Percentiles rank a stretch among this genome's conserved stretches.
Conservation (phyloP, 2,797 vertebrate species). For the Margarornis squamiger region DNA sequence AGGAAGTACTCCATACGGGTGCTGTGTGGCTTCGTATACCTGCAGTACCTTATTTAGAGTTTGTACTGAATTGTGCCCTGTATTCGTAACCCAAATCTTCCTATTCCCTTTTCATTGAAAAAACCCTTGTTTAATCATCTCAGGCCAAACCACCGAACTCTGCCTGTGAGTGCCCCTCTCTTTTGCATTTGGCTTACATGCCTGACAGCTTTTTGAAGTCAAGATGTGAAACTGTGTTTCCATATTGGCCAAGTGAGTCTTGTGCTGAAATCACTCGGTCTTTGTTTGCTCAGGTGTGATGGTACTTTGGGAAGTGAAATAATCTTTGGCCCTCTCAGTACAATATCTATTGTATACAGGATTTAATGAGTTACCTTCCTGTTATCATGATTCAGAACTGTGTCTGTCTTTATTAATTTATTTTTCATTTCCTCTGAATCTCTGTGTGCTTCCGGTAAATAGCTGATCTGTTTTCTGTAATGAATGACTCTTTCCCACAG, state of each 20-base stretch:
- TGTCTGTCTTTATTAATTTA: not conserved
- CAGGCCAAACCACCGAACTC: not conserved
- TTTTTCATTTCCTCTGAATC: not conserved
- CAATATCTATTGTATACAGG: constrained; percentile 1
- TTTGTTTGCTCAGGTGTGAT: constrained; percentile 35
- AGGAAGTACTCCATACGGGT: not conserved
- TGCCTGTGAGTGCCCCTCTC: not conserved
- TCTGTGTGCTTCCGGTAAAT: not conserved
- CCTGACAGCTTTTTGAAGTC: not conserved
- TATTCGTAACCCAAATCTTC: not conserved
- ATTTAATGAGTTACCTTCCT: constrained; percentile 22
- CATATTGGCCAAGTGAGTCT: not conserved
- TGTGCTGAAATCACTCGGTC: not conserved
- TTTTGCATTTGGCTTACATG: not conserved
- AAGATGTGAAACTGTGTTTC: not conserved
- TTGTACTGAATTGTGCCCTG: not conserved
- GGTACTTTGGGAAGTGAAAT: constrained; percentile 31
- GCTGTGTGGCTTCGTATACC: not conserved
- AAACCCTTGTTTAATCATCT: not conserved
- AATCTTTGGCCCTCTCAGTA: not conserved
- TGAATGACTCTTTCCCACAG: not conserved
- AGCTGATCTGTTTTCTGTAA: not conserved
- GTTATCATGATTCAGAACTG: not conserved
- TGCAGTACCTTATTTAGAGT: not conserved
- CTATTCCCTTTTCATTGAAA: not conserved